These are phyloP conservation scores for Sphenodon punctatus DNA, from an alignment of 2,797 vertebrate genomes.

Conservation along the genomic window DNA sequence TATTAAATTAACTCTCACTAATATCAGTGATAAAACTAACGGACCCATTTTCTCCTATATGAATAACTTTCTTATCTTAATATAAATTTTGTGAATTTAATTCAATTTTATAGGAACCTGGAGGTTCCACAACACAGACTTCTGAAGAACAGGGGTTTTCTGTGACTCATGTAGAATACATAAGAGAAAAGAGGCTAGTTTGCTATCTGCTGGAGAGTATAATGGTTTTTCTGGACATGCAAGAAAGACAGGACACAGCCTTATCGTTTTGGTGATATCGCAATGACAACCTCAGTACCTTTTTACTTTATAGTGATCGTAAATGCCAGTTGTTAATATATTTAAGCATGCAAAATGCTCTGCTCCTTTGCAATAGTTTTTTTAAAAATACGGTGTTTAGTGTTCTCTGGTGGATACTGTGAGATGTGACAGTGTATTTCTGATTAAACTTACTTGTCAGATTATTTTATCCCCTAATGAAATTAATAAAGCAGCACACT, in stretches of 20 bases:
- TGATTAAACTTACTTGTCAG: neutral
- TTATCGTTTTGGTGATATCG: neutral
- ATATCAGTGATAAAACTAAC: neutral
- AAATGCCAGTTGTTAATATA: neutral
- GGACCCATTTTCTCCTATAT: accelerated
- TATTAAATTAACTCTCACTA: neutral
- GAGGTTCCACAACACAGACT: neutral
- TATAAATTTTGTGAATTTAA: neutral
- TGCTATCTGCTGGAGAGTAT: neutral
- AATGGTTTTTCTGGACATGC: neutral
- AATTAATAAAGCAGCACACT: neutral
- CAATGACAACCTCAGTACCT: neutral
- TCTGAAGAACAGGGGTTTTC: neutral
- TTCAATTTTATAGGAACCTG: neutral
- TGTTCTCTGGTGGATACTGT: slow-evolving; percentile 38
- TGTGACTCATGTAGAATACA: neutral
- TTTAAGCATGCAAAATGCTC: neutral
- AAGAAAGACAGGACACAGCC: neutral
- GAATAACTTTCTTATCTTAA: neutral
- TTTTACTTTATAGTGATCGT: neutral
- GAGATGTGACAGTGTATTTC: neutral
- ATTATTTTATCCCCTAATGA: neutral
- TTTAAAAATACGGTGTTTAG: neutral
- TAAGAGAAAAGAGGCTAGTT: neutral
- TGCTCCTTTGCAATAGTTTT: neutral